Evolutionary conservation across 1,140 invertebrate genomes (phyloP).

Genomic region (Scaptomyza pallida): DNA sequence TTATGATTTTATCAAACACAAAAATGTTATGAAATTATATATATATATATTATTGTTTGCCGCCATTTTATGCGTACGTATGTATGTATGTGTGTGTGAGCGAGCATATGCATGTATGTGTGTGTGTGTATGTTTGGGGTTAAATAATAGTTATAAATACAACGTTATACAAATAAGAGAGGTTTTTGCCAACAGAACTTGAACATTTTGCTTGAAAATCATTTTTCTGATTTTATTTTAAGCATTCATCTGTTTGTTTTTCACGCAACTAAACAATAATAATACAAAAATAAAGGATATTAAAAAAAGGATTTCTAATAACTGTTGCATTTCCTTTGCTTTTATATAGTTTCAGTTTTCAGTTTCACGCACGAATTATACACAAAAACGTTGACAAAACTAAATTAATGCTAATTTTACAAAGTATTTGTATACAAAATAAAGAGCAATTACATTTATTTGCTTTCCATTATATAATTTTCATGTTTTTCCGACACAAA

Average conservation of each 20-base stretch:
- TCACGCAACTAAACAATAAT: conserved; percentile 70
- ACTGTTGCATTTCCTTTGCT: conserved; percentile 29
- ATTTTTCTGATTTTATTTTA: conserved; percentile 32
- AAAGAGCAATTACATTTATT: conserved; percentile 62
- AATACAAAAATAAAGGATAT: conserved; percentile 59
- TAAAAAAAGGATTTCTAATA: conserved; percentile 18
- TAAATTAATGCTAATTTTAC: conserved; percentile 60
- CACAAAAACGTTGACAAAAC: conserved; percentile 65
- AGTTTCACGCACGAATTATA: conserved; percentile 70
- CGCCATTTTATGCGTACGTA: conserved; percentile 21
- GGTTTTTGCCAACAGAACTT: conserved; percentile 45
- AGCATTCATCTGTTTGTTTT: too few relatives aligned
- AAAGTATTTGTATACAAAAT: conserved; percentile 37
- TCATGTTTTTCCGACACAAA: conserved; percentile 11
- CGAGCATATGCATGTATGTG: conserved; percentile 31
- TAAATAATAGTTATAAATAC: conserved; percentile 76
- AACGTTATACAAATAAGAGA: conserved; percentile 77
- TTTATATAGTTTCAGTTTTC: conserved; percentile 35
- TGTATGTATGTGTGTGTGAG: too few relatives aligned
- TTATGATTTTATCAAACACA: conserved; percentile 72
- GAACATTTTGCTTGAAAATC: conserved; percentile 6
- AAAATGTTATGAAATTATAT: conserved; percentile 66
- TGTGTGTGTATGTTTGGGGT: conserved; percentile 18
- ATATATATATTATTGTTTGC: conserved; percentile 43
- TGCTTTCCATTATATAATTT: conserved; percentile 53